phyloP scores from a whole-genome alignment of 2,888 invertebrate species.

The Aphidius colemani region DNA sequence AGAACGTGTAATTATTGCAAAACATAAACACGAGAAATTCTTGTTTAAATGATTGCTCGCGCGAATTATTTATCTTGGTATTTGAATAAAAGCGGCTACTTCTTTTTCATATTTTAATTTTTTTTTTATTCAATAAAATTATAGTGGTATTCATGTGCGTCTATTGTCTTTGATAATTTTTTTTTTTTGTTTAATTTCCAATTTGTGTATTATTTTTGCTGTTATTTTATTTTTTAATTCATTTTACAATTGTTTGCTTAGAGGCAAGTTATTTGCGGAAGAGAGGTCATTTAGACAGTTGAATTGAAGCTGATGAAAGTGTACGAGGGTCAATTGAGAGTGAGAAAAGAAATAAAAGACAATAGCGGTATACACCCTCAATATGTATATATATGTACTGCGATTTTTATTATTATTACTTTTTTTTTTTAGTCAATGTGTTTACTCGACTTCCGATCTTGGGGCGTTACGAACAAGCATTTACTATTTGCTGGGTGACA shows the following conservation, averaged over 20 bases:
- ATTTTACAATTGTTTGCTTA: slow-evolving; percentile 17
- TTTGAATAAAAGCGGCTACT: slow-evolving; percentile 15
- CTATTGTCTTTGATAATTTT: slow-evolving; percentile 10
- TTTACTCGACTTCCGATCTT: slow-evolving; percentile 34
- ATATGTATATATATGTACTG: no score
- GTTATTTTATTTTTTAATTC: no score
- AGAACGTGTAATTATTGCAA: slow-evolving; percentile 29
- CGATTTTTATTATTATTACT: no score
- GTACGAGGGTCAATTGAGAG: no score
- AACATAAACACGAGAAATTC: slow-evolving; percentile 22
- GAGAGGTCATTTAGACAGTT: no score
- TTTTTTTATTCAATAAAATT: slow-evolving; percentile 7
- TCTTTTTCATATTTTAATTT: no score
- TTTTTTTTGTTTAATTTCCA: not conserved
- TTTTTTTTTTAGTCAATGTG: not conserved
- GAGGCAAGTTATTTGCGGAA: not conserved
- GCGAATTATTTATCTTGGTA: slow-evolving; percentile 22
- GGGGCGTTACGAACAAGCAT: slow-evolving; percentile 50
- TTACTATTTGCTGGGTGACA: slow-evolving; percentile 51
- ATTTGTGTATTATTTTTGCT: not conserved
- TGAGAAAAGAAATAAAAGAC: no score
- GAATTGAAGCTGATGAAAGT: no score
- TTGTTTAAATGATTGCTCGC: slow-evolving; percentile 25
- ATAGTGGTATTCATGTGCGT: slow-evolving; percentile 9
- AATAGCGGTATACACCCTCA: no score